A percentile compares a stretch with the other conserved stretches of the same genome.
phyloP scores from a whole-genome alignment of 2,888 invertebrate genomes.

The Phaedon cochleariae region DNA sequence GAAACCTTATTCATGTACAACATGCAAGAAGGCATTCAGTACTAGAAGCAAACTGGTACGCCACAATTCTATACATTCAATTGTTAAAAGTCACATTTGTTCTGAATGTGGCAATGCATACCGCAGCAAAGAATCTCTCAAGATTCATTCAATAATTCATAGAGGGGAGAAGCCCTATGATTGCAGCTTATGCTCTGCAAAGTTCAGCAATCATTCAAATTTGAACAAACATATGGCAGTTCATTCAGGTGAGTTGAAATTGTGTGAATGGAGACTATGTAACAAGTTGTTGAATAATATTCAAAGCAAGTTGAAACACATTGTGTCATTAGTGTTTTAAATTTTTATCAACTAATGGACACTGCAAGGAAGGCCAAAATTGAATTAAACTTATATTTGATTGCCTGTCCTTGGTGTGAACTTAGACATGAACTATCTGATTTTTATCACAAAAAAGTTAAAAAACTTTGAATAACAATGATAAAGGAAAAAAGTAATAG shows the following conservation, averaged over 20 bases:
- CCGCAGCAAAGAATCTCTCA: slow-evolving; percentile 67
- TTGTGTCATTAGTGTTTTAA: too few species aligned
- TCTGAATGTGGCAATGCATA: slow-evolving; percentile 70
- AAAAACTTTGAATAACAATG: too few species aligned
- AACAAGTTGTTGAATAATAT: neutral
- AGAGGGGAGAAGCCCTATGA: slow-evolving; percentile 70
- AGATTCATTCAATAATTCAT: slow-evolving; percentile 71
- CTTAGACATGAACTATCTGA: too few species aligned
- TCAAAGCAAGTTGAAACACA: too few species aligned
- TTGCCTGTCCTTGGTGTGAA: too few species aligned
- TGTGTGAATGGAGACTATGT: neutral
- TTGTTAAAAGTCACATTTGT: slow-evolving; percentile 66
- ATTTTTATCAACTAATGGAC: too few species aligned
- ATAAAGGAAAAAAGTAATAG: too few species aligned
- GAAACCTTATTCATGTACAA: slow-evolving; percentile 68
- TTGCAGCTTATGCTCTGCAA: slow-evolving; percentile 68
- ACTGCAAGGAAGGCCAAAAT: too few species aligned
- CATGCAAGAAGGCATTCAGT: slow-evolving; percentile 74
- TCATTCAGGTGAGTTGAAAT: slow-evolving; percentile 63
- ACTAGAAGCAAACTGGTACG: slow-evolving; percentile 76
- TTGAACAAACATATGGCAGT: slow-evolving; percentile 72
- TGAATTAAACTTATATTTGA: too few species aligned
- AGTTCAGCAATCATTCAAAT: slow-evolving; percentile 72
- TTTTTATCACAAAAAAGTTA: too few species aligned
- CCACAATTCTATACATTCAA: slow-evolving; percentile 72